Conservation (phyloP, 2,888 invertebrate species). For the Deilephila elpenor region DNA sequence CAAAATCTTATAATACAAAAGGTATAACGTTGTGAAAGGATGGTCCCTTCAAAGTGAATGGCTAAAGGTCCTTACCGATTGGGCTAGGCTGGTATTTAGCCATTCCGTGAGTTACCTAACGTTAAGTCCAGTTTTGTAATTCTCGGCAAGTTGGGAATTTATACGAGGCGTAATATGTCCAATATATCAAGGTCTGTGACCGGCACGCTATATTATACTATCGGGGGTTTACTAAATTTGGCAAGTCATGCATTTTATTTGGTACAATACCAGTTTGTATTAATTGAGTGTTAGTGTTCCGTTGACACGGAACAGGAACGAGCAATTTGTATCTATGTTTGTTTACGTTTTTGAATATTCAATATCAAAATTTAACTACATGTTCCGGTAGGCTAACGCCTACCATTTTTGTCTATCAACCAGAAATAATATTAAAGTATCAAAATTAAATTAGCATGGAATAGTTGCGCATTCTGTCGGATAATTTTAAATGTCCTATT, state of each 20-base stretch:
- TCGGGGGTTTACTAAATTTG: not conserved
- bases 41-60: slow-evolving; percentile 32
- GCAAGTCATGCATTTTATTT: not conserved
- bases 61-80: slow-evolving; percentile 28
- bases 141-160: slow-evolving; percentile 11
- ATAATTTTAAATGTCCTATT: no score
- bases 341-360: not conserved
- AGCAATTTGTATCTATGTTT: not conserved
- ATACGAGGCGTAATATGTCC: not conserved
- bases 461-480: no score
- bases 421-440: no score
- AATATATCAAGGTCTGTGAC: slow-evolving; percentile 12
- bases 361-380: no score
- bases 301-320: slow-evolving; percentile 10
- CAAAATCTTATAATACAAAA: slow-evolving; percentile 8
- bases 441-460: no score
- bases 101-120: slow-evolving; percentile 31
- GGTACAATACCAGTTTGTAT: slow-evolving; percentile 2
- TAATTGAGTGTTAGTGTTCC: not conserved
- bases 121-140: slow-evolving; percentile 27
- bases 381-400: no score
- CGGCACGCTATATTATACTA: not conserved
- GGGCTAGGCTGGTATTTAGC: slow-evolving; percentile 30
- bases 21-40: slow-evolving; percentile 37
- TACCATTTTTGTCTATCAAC: no score